Conservation (phyloP, 2,888 invertebrate genomes). For the Strigamia crassipes region DNA sequence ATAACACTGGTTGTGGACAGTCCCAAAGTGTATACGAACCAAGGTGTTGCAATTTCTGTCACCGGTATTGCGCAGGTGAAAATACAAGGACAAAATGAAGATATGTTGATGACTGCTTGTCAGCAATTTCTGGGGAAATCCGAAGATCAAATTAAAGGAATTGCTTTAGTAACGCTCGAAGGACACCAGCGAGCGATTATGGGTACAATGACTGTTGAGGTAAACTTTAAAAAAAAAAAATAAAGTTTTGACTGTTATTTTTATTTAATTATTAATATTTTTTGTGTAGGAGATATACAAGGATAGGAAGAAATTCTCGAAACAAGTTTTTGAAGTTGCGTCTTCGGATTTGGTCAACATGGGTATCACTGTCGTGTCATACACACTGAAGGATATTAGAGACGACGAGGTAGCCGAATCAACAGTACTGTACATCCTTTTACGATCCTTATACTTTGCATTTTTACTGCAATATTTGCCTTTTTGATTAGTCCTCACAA, state of each 20-base stretch:
- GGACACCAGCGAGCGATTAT: constrained; percentile 94
- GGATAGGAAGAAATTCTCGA: constrained; percentile 93
- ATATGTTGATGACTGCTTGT: constrained; percentile 87
- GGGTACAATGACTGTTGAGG: constrained; percentile 95
- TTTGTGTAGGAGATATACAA: constrained; percentile 80
- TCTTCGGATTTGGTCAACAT: constrained; percentile 93
- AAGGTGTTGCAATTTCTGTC: constrained; percentile 95
- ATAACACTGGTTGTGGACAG: constrained; percentile 97
- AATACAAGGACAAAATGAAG: constrained; percentile 86
- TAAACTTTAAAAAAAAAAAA: constrained; percentile 52
- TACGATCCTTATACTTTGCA: constrained; percentile 48
- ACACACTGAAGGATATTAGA: constrained; percentile 89
- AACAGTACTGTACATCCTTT: constrained; percentile 41
- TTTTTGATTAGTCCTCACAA: background rate
- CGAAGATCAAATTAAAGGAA: constrained; percentile 85
- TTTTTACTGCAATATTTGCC: background rate
- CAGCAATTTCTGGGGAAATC: constrained; percentile 90
- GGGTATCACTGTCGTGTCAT: constrained; percentile 94
- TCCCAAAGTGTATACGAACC: constrained; percentile 92
- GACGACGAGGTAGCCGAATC: constrained; percentile 79
- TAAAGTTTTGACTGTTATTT: background rate
- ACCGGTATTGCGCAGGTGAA: constrained; percentile 97
- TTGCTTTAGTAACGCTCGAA: constrained; percentile 88
- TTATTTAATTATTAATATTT: constrained; percentile 11
- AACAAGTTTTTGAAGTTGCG: constrained; percentile 88